phyloP scores from a whole-genome alignment of 1,140 invertebrate genomes.

The Bombus impatiens region DNA sequence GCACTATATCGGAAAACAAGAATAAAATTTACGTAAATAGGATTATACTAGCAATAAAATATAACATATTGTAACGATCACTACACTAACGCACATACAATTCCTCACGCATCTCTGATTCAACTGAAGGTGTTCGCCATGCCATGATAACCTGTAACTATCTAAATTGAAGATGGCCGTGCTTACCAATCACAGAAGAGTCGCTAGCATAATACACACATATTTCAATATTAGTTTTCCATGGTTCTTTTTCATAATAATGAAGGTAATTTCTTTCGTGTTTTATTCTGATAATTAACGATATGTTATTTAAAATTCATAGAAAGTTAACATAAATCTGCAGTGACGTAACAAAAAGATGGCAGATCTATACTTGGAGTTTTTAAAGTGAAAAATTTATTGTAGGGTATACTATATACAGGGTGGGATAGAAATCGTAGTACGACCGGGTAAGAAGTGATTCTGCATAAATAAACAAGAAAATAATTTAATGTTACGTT shows the following conservation, averaged over 20 bases:
- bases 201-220: neutral
- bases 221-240: neutral
- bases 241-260: neutral
- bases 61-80: conserved; percentile 11
- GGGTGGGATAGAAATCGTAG: too few species aligned
- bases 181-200: neutral
- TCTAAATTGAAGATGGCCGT: conserved; percentile 22
- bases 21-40: neutral
- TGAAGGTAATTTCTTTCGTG: neutral
- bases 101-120: neutral
- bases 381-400: neutral
- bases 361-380: neutral
- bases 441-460: too few species aligned
- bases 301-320: too few species aligned
- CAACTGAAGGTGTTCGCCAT: conserved; percentile 34
- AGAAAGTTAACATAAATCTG: too few species aligned
- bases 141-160: conserved; percentile 43
- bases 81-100: neutral
- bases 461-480: too few species aligned
- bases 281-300: neutral
- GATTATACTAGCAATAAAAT: neutral
- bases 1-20: too few species aligned
- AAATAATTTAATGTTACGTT: too few species aligned
- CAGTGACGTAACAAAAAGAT: neutral
- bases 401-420: neutral